Evolutionary conservation across 2,797 vertebrate species (phyloP).

Genomic region (Crax fasciolata): DNA sequence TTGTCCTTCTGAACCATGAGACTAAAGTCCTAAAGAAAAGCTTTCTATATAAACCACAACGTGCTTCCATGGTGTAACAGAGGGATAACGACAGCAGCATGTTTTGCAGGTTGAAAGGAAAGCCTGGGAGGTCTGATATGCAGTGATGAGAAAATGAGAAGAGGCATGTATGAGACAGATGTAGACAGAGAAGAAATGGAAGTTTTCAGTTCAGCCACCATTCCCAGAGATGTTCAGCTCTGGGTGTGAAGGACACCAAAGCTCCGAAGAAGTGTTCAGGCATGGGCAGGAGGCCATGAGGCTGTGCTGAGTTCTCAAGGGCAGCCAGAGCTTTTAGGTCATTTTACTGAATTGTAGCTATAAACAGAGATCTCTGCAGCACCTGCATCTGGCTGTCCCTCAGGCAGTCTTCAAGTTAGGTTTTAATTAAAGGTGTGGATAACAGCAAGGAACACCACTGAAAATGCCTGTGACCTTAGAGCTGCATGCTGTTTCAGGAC

Average conservation of each 20-base stretch:
- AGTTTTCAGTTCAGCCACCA: not conserved
- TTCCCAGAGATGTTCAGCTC: not conserved
- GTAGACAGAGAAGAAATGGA: not conserved
- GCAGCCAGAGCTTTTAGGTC: slow-evolving; percentile 16
- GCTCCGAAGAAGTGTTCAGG: not conserved
- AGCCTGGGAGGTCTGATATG: not conserved
- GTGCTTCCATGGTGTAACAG: not conserved
- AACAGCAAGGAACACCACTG: not conserved
- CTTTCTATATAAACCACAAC: not conserved
- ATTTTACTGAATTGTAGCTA: not conserved
- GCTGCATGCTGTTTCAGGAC: not conserved
- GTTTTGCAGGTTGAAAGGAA: not conserved
- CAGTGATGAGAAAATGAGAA: not conserved
- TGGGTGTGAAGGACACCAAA: not conserved
- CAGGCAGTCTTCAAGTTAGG: slow-evolving; percentile 5
- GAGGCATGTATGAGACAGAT: fast-evolving
- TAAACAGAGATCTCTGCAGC: not conserved
- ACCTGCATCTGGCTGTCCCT: not conserved
- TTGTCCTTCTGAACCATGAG: not conserved
- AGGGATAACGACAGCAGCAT: not conserved
- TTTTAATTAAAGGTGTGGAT: slow-evolving; percentile 27
- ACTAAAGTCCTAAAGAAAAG: not conserved
- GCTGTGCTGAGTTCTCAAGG: not conserved
- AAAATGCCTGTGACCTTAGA: not conserved
- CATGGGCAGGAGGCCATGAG: not conserved